Evolutionary conservation across 2,797 vertebrate genomes (phyloP).

Genomic region (Petrocephalus schoutedeni): DNA sequence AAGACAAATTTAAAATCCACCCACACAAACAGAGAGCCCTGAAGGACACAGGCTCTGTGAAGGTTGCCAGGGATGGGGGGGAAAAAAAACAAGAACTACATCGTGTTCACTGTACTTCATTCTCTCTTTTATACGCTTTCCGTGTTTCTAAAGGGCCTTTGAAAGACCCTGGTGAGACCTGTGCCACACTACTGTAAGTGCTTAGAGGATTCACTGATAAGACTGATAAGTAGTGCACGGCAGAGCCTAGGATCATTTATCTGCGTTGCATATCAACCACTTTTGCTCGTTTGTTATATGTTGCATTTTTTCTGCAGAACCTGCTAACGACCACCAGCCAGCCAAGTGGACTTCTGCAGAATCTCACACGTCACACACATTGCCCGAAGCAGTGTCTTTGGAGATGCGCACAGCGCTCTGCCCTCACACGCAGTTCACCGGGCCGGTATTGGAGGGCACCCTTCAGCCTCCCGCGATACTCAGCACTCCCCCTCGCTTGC

Average conservation of each 20-base stretch:
- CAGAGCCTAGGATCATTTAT: neutral
- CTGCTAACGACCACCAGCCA: neutral
- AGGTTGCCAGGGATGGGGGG: constrained; percentile 31
- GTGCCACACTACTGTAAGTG: neutral
- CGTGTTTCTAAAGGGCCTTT: neutral
- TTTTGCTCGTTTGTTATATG: neutral
- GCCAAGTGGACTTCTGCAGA: neutral
- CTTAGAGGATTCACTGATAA: neutral
- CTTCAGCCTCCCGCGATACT: neutral
- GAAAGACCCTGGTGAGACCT: neutral
- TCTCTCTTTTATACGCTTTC: constrained; percentile 5
- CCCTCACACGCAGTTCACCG: neutral
- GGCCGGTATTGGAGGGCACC: neutral
- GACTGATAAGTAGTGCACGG: neutral
- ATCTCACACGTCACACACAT: neutral
- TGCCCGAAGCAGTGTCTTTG: neutral
- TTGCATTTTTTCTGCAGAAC: neutral
- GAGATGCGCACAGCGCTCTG: neutral
- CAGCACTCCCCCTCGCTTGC: neutral
- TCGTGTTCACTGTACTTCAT: neutral
- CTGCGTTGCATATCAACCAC: neutral
- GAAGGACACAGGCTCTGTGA: constrained; percentile 36
- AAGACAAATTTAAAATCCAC: constrained; percentile 33
- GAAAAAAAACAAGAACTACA: neutral
- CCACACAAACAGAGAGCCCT: constrained; percentile 24